These are phyloP conservation scores for Hesperophylax magnus DNA, from an alignment of 1,140 invertebrate genomes.

Conservation along the genomic window DNA sequence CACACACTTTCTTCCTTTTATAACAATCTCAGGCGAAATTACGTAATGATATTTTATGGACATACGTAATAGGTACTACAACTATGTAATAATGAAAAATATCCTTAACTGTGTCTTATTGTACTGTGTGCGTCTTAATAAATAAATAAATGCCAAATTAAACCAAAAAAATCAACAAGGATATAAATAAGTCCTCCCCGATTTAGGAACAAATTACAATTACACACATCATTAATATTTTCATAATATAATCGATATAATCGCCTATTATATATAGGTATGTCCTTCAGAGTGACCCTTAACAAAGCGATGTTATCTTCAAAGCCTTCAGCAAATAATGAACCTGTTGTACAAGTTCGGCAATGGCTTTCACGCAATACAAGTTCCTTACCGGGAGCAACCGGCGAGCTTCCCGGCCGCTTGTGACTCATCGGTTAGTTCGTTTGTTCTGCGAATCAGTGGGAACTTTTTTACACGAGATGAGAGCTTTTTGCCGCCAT, in stretches of 20 bases:
- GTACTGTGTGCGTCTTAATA: too few relatives aligned
- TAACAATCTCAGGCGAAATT: too few relatives aligned
- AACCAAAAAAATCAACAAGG: too few relatives aligned
- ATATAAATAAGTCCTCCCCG: too few relatives aligned
- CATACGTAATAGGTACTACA: too few relatives aligned
- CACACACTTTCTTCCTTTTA: too few relatives aligned
- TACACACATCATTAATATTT: neutral
- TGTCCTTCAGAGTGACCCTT: neutral
- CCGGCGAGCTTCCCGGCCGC: neutral
- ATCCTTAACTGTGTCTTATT: too few relatives aligned
- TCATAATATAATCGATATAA: too few relatives aligned
- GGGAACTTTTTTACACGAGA: conserved; percentile 3
- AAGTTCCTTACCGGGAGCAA: conserved; percentile 2
- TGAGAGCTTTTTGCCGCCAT: conserved; percentile 12
- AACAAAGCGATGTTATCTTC: conserved; percentile 2
- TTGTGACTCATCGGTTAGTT: conserved; percentile 7
- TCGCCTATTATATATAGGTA: neutral
- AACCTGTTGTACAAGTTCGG: conserved; percentile 8
- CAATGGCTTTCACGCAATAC: conserved; percentile 14
- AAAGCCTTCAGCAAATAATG: conserved; percentile 8
- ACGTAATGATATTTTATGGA: too few relatives aligned
- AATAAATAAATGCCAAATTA: too few relatives aligned
- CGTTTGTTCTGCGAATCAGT: conserved; percentile 5
- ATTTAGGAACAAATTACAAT: too few relatives aligned
- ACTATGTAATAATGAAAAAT: too few relatives aligned